These are phyloP conservation scores for Triplophysa tibetana DNA, from an alignment of 2,113 vertebrate species.

Conservation along the genomic window DNA sequence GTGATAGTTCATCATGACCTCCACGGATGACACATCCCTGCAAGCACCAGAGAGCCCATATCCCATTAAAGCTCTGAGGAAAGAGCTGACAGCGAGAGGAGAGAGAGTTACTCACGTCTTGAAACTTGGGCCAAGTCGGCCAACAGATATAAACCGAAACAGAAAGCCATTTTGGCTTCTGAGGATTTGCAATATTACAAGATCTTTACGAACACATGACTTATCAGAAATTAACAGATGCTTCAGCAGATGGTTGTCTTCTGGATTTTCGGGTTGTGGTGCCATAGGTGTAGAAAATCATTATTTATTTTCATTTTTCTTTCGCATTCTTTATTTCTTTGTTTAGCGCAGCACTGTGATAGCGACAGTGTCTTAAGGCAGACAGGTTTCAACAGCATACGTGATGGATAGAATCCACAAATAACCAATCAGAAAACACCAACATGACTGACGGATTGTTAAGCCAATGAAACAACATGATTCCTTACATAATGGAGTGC, in stretches of 20 bases:
- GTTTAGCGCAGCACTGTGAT: no score
- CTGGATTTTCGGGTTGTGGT: no score
- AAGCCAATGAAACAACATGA: no score
- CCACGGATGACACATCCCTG: constrained; percentile 93
- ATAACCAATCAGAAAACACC: no score
- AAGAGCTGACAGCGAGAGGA: constrained; percentile 37
- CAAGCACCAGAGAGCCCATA: constrained; percentile 52
- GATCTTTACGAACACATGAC: neutral
- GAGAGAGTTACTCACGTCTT: constrained; percentile 16
- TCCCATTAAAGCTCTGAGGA: constrained; percentile 46
- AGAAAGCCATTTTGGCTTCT: constrained; percentile 25
- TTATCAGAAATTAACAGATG: neutral
- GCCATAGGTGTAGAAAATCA: no score
- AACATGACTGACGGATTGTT: no score
- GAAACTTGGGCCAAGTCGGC: constrained; percentile 12
- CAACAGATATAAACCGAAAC: neutral
- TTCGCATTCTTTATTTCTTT: no score
- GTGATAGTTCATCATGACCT: constrained; percentile 95
- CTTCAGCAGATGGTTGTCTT: neutral
- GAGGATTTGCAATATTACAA: neutral
- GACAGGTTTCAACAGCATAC: no score
- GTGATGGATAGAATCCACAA: no score
- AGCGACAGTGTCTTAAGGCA: no score
- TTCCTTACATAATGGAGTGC: no score
- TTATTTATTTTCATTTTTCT: no score